Percentiles rank a stretch among this genome's conserved stretches.
phyloP scores from a whole-genome alignment of 2,888 invertebrate species.

The Melanargia galathea region DNA sequence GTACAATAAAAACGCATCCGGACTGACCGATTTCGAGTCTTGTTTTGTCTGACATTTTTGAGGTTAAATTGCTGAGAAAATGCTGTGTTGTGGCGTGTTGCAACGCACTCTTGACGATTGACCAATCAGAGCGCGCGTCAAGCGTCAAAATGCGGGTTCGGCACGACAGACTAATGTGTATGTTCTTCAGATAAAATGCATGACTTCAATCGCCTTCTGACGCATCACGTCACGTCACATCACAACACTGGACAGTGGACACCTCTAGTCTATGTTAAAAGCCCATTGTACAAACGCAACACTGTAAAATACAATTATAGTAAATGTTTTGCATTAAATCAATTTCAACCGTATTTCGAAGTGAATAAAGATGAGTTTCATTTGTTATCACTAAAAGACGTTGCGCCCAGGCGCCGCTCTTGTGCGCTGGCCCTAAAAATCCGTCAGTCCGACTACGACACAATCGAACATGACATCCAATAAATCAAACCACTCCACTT shows the following conservation, averaged over 20 bases:
- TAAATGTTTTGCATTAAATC: too few relatives aligned
- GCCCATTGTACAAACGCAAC: neutral
- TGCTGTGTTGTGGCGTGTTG: neutral
- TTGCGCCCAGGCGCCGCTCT: too few relatives aligned
- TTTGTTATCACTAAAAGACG: too few relatives aligned
- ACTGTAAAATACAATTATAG: too few relatives aligned
- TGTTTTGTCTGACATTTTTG: neutral
- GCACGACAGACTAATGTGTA: too few relatives aligned
- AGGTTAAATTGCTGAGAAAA: neutral
- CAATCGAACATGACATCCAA: constrained; percentile 58
- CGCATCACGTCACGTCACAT: too few relatives aligned
- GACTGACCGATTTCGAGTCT: constrained; percentile 10
- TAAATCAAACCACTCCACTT: constrained; percentile 50
- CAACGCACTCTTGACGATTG: neutral
- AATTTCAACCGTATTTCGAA: too few relatives aligned
- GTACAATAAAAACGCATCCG: constrained; percentile 31
- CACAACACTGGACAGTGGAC: neutral
- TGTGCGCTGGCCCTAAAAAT: too few relatives aligned
- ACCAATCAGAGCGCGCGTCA: neutral
- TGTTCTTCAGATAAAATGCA: too few relatives aligned
- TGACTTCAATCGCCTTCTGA: too few relatives aligned
- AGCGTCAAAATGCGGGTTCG: too few relatives aligned
- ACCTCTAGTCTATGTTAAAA: neutral
- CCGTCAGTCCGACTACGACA: neutral
- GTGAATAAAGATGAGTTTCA: too few relatives aligned